phyloP scores from a whole-genome alignment of 2,113 vertebrate species.

The Coptodon bakossiorum region DNA sequence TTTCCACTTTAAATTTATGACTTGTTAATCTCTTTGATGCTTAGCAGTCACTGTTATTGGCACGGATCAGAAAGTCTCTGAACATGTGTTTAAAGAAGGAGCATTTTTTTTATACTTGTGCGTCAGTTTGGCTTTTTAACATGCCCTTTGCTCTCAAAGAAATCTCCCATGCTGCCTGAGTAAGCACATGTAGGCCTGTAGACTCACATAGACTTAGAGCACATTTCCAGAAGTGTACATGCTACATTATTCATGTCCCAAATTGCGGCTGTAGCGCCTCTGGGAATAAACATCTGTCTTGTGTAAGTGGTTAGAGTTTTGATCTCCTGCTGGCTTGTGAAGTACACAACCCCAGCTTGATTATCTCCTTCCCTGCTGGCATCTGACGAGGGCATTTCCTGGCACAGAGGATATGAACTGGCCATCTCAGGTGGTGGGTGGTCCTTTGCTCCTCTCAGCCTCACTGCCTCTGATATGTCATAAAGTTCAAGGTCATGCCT shows the following conservation, averaged over 20 bases:
- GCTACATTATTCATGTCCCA: constrained; percentile 37
- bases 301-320: constrained; percentile 43
- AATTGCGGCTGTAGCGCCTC: constrained; percentile 39
- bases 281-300: constrained; percentile 59
- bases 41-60: constrained; percentile 39
- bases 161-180: constrained; percentile 5
- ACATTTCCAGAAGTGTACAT: constrained; percentile 42
- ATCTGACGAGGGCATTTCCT: constrained; percentile 62
- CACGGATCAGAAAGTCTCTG: constrained; percentile 10
- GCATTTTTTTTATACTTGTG: neutral
- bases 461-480: constrained; percentile 5
- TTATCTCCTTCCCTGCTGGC: constrained; percentile 54
- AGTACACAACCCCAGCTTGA: constrained; percentile 46
- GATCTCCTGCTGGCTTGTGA: constrained; percentile 36
- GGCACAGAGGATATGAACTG: constrained; percentile 25
- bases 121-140: constrained; percentile 20
- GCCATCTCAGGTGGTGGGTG: constrained; percentile 57
- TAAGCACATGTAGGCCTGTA: constrained; percentile 17
- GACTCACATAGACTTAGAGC: constrained; percentile 8
- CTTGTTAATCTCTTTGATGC: constrained; percentile 61
- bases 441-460: constrained; percentile 34
- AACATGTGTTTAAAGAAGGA: constrained; percentile 25
- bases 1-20: constrained; percentile 56
- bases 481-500: constrained; percentile 60
- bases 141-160: constrained; percentile 17